A percentile compares a stretch with the other conserved stretches of the same genome.
Conservation (phyloP, 2,797 vertebrate species). For the Megalops cyprinoides region DNA sequence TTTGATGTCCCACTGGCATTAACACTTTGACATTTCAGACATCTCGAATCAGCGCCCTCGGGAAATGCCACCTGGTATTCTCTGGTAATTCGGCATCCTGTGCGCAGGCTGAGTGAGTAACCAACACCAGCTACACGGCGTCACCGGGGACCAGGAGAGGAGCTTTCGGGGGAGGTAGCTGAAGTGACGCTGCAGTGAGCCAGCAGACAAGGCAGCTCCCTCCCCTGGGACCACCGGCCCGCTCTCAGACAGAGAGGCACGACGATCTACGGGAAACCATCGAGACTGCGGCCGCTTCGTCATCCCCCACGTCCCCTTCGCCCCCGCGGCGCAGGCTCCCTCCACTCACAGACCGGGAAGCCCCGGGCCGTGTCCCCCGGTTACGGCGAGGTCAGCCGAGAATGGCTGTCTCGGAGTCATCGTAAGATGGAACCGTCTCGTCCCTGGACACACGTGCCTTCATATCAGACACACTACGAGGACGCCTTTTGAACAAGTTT, state of each 20-base stretch:
- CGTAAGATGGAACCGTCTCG: too few relatives aligned
- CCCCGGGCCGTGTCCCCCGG: neutral
- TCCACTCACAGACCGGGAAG: neutral
- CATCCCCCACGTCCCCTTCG: neutral
- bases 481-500: neutral
- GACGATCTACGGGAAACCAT: neutral
- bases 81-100: neutral
- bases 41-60: neutral
- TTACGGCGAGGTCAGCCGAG: neutral
- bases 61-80: neutral
- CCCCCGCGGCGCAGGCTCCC: neutral
- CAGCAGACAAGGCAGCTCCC: neutral
- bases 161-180: too few relatives aligned
- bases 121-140: neutral
- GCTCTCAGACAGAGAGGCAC: neutral
- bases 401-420: neutral
- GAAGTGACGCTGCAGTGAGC: too few relatives aligned
- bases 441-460: neutral
- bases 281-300: neutral
- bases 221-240: neutral
- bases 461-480: neutral
- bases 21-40: too few relatives aligned
- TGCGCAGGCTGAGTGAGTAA: neutral
- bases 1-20: neutral
- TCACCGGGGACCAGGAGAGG: too few relatives aligned